Conservation (phyloP, 2,888 invertebrate genomes). For the Drosophila maculinotata region DNA sequence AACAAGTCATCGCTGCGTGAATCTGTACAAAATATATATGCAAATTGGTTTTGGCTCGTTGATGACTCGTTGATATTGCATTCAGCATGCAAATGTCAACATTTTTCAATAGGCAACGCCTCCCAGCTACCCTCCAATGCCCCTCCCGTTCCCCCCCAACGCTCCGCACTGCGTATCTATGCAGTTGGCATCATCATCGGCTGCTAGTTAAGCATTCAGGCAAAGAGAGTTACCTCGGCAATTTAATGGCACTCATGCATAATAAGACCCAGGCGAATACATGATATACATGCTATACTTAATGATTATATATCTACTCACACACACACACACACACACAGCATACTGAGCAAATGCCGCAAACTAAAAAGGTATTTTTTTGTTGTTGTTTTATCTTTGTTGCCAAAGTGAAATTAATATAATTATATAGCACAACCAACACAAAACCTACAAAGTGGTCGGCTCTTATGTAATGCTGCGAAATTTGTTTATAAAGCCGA, state of each 20-base stretch:
- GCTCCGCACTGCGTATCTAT: background rate
- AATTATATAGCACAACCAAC: conserved; percentile 50
- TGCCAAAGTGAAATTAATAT: conserved; percentile 59
- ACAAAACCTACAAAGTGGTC: conserved; percentile 37
- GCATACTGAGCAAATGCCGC: conserved; percentile 34
- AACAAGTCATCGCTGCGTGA: conserved; percentile 27
- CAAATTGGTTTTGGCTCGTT: conserved; percentile 60
- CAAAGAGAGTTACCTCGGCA: conserved; percentile 55
- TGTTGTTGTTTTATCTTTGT: conserved; percentile 15
- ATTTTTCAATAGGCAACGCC: conserved; percentile 41
- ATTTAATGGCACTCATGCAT: conserved; percentile 70
- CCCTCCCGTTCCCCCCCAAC: background rate
- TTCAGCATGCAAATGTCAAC: conserved; percentile 81
- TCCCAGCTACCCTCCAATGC: background rate
- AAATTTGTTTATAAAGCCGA: conserved; percentile 55
- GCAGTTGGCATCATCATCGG: conserved; percentile 36
- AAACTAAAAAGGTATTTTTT: conserved; percentile 42
- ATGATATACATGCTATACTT: conserved; percentile 69
- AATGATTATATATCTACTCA: conserved; percentile 62
- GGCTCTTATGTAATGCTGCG: conserved; percentile 51
- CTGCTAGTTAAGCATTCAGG: conserved; percentile 58
- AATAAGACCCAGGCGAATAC: conserved; percentile 55
- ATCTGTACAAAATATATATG: conserved; percentile 53
- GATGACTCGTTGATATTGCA: conserved; percentile 72
- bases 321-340: conserved; percentile 10